A percentile compares a stretch with the other conserved stretches of the same genome.
Evolutionary conservation across 2,113 vertebrate species (phyloP).

Genomic region (Arizona elegans): DNA sequence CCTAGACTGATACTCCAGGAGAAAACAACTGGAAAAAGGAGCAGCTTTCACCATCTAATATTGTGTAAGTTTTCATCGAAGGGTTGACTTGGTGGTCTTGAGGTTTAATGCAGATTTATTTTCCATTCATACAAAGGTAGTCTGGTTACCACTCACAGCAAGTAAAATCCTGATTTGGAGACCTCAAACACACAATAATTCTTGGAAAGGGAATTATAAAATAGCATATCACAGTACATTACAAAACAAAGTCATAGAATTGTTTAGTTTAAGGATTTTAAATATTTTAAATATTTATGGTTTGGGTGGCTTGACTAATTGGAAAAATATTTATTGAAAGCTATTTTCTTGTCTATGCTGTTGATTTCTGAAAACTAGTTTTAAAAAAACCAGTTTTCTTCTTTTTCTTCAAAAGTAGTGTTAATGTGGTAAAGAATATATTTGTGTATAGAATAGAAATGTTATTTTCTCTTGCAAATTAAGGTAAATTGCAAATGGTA

Average conservation of each 20-base stretch:
- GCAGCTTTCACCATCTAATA: conserved; percentile 46
- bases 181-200: background rate
- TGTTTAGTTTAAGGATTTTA: background rate
- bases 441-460: background rate
- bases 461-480: conserved; percentile 4
- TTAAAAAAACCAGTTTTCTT: background rate
- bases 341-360: background rate
- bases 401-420: background rate
- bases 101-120: background rate
- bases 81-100: background rate
- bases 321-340: background rate
- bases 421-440: conserved; percentile 11
- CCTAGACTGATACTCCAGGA: conserved; percentile 75
- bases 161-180: background rate
- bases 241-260: background rate
- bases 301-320: background rate
- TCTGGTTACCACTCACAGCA: background rate
- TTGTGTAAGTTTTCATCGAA: conserved; percentile 74
- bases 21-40: conserved; percentile 65
- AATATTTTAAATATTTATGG: background rate
- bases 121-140: background rate
- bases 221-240: background rate
- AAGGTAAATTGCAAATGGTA: background rate
- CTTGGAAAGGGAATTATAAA: background rate
- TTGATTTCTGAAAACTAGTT: background rate